Base-by-base conservation (phyloP, 2,888 invertebrate species). In the Lasioglossum lativentre region DNA sequence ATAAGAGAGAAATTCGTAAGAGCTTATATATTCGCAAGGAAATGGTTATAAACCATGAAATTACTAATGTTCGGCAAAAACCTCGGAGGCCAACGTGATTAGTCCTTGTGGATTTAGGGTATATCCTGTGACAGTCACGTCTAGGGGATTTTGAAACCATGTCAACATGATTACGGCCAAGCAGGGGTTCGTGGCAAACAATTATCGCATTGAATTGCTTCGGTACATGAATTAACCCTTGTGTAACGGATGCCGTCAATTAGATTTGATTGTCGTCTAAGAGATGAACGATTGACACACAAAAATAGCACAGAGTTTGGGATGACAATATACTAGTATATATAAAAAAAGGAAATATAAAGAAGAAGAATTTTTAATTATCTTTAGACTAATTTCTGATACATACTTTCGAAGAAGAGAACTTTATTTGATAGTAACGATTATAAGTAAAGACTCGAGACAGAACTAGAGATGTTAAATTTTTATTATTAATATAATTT, bases 101-200 rank as follows among this genome's bases (percentile, higher is more conserved):
- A 86, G 75, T 80, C 76, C 52, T 63, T 77, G 47, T 66, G 82
- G 78, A 83, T 85, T 85, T 81, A 59, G 40, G 74, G 70, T 85
- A 86, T 45, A 80, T 59, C 52, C 66, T 70, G 77, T 78, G 78
- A 52, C 74, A 78, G 59, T 59, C 63, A 27, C 71, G 75, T 70
- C 40, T 76, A 14, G 63, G 56, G 70, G 75, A 86, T 86, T 77
- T 71, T 19, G 70, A 86, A 73, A 86, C 80, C 78, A 47, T 78
- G 27, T 59, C 59, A 77, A 78, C 74, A 80, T 52, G 59, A 75
- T 82, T 40, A 59, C 72, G 59, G 75, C 45, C 56, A 34, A 38
- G 38, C 47, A 23, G 14, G 12, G 14, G 42, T 40, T 78, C 63
- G n/a, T n/a, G 40, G 42, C 71, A 45, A 56, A 75, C 73, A 75